Percentiles rank a stretch among this genome's conserved stretches.
phyloP scores from a whole-genome alignment of 2,888 invertebrate genomes.

The Herminia tarsipennalis region DNA sequence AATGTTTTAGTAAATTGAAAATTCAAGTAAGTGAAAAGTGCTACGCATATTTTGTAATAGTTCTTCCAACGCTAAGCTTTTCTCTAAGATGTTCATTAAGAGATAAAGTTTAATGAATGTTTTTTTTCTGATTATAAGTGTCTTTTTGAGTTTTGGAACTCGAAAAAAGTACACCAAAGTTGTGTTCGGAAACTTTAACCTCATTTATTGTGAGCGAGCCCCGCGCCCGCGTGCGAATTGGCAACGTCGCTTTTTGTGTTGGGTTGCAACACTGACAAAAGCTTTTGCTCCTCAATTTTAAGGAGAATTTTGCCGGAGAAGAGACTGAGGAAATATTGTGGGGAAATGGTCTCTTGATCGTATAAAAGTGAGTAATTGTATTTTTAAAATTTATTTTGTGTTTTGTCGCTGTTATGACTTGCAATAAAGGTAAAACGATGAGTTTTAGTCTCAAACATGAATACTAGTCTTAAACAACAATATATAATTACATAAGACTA shows the following conservation, averaged over 20 bases:
- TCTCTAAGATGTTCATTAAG: too few relatives aligned
- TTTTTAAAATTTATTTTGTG: too few relatives aligned
- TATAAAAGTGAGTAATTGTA: neutral
- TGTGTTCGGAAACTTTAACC: conserved; percentile 81
- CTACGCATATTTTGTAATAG: too few relatives aligned
- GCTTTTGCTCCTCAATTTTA: conserved; percentile 56
- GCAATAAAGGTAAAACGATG: too few relatives aligned
- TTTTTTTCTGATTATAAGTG: conserved; percentile 15
- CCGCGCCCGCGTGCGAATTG: conserved; percentile 59
- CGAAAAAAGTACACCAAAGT: conserved; percentile 65
- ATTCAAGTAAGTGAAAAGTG: too few relatives aligned
- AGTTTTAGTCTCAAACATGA: too few relatives aligned
- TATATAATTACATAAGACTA: too few relatives aligned
- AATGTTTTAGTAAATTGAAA: too few relatives aligned
- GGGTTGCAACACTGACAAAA: conserved; percentile 56
- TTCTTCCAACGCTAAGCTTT: too few relatives aligned
- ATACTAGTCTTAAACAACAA: too few relatives aligned
- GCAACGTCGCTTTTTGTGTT: conserved; percentile 73
- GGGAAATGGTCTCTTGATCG: conserved; percentile 3
- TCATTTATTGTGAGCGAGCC: conserved; percentile 73
- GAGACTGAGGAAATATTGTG: neutral
- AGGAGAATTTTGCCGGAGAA: conserved; percentile 44
- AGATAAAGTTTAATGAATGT: too few relatives aligned
- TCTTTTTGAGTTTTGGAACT: conserved; percentile 42
- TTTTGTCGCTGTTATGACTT: too few relatives aligned